These are phyloP conservation scores for Acanthornis magna DNA, from an alignment of 2,797 vertebrate genomes.

Conservation along the genomic window DNA sequence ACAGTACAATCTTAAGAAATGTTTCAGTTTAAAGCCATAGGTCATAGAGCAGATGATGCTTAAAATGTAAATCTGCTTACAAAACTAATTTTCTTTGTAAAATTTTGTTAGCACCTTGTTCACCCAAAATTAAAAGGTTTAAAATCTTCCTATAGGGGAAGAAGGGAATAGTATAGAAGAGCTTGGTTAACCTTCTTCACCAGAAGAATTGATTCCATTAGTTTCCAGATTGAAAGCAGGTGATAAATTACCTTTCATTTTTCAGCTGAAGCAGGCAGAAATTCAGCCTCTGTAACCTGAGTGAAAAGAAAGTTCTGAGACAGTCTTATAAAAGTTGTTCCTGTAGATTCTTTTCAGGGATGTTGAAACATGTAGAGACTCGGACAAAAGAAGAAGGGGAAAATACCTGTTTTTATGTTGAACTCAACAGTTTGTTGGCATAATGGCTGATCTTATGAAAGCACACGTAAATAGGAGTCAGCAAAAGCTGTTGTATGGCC, in stretches of 20 bases:
- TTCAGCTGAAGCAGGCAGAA: conserved; percentile 31
- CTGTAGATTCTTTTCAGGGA: not conserved
- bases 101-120: not conserved
- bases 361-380: not conserved
- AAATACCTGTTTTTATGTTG: not conserved
- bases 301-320: conserved; percentile 12
- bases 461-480: not conserved
- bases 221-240: not conserved
- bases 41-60: not conserved
- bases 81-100: conserved; percentile 1
- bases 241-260: conserved; percentile 32
- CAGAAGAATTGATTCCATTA: conserved; percentile 10
- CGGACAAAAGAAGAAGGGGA: not conserved
- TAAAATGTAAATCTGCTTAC: conserved; percentile 24
- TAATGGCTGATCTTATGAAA: not conserved
- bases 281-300: not conserved
- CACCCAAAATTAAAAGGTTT: not conserved
- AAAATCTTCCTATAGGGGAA: not conserved
- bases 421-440: not conserved
- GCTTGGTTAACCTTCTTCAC: not conserved
- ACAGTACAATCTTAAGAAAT: not conserved
- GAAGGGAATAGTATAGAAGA: not conserved
- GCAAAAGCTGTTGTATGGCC: not conserved
- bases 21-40: conserved; percentile 2
- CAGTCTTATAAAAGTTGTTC: not conserved